Percentiles rank a stretch among this genome's conserved stretches.
Conservation (phyloP, 2,113 vertebrate genomes). For the Hydropotes inermis region DNA sequence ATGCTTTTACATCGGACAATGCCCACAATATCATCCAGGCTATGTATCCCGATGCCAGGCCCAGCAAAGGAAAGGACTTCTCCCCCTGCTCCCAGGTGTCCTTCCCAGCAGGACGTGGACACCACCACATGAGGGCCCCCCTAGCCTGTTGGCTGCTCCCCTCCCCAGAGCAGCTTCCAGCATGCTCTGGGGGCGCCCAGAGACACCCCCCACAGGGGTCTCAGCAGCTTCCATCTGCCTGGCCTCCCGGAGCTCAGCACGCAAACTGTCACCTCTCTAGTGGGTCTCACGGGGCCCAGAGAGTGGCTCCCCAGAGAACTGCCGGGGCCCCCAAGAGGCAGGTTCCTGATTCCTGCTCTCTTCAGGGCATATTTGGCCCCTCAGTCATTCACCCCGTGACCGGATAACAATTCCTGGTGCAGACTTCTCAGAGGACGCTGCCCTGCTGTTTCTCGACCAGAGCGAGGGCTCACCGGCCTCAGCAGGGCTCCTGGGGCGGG, state of each 20-base stretch:
- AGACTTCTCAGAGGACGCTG: fast-evolving
- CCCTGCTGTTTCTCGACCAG: no score
- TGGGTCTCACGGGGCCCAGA: fast-evolving
- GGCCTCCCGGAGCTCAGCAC: neutral
- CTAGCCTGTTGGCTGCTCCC: neutral
- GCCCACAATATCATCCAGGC: fast-evolving
- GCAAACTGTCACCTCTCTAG: fast-evolving
- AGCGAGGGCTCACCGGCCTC: fast-evolving
- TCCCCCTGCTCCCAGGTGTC: neutral
- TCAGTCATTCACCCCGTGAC: neutral
- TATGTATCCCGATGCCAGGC: neutral
- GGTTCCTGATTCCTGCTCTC: neutral
- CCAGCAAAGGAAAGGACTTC: neutral
- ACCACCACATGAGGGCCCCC: fast-evolving
- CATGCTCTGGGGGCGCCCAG: fast-evolving
- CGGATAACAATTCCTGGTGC: fast-evolving
- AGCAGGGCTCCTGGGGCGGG: neutral
- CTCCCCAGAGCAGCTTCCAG: neutral
- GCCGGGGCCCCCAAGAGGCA: fast-evolving
- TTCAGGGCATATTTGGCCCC: neutral
- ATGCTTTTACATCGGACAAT: fast-evolving
- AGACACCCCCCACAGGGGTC: neutral
- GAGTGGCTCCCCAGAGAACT: neutral
- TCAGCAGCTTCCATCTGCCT: neutral
- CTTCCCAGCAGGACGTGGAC: neutral